phyloP scores from a whole-genome alignment of 2,113 vertebrate species.

The Callipepla squamata region DNA sequence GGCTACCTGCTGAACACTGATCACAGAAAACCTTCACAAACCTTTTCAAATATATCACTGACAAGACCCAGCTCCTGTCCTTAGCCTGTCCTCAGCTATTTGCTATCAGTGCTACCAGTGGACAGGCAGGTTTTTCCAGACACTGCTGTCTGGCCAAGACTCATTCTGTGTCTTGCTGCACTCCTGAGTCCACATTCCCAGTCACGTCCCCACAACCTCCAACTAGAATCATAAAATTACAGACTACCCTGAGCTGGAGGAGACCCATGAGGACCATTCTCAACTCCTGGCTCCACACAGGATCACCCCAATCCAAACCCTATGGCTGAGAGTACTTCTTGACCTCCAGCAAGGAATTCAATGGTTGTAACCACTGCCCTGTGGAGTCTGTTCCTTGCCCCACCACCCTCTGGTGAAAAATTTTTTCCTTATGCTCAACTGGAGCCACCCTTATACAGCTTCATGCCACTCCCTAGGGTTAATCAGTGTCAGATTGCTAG shows the following conservation, averaged over 20 bases:
- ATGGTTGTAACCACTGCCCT: neutral
- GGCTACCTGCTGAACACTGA: neutral
- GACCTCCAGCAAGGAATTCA: neutral
- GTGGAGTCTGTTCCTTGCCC: neutral
- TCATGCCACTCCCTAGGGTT: neutral
- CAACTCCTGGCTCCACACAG: neutral
- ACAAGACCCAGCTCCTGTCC: neutral
- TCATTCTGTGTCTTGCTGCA: accelerated
- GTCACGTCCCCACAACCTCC: neutral
- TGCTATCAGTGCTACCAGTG: neutral
- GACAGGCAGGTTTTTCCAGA: neutral
- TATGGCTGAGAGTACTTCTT: neutral
- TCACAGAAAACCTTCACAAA: neutral
- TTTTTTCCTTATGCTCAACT: neutral
- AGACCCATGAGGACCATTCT: neutral
- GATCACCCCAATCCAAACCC: neutral
- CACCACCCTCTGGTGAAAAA: neutral
- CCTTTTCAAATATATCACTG: neutral
- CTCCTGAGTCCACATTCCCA: neutral
- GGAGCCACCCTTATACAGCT: neutral
- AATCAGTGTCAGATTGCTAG: neutral
- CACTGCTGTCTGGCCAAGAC: neutral
- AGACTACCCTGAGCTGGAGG: neutral
- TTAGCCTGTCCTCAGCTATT: neutral
- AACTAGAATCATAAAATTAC: neutral